Percentiles rank a stretch among this genome's conserved stretches.
Evolutionary conservation across 1,140 invertebrate genomes (phyloP).

Genomic region (Pentalonia nigronervosa): DNA sequence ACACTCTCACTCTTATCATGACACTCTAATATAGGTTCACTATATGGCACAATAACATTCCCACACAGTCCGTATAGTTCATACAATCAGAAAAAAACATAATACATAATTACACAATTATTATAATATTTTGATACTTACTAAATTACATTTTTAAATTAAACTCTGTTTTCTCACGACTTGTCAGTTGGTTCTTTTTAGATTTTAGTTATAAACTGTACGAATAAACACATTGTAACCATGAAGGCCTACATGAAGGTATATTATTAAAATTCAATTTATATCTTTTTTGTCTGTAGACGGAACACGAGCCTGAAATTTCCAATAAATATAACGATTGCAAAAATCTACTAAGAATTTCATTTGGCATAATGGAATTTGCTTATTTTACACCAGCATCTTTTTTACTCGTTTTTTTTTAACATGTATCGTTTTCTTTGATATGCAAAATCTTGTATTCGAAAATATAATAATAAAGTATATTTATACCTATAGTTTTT

Average conservation of each 20-base stretch:
- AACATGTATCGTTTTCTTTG: background rate
- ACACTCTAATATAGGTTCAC: background rate
- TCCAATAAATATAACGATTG: background rate
- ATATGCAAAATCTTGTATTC: background rate
- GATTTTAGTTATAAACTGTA: background rate
- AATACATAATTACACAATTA: too few species aligned
- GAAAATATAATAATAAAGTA: background rate
- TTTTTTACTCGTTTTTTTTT: background rate
- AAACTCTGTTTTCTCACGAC: background rate
- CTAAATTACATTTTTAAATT: background rate
- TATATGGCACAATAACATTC: background rate
- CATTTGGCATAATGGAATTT: background rate
- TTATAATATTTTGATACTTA: background rate
- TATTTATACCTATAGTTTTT: background rate
- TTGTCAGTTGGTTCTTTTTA: background rate
- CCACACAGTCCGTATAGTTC: background rate
- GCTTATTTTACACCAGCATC: background rate
- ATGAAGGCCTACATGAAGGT: background rate
- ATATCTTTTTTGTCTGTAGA: background rate
- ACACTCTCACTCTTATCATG: background rate
- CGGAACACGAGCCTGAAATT: background rate
- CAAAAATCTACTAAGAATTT: background rate
- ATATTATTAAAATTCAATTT: constrained; percentile 2
- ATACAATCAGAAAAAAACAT: background rate
- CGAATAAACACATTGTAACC: background rate